Base-by-base conservation (phyloP, 2,888 invertebrate genomes). In the Malthinus seriepunctatus region DNA sequence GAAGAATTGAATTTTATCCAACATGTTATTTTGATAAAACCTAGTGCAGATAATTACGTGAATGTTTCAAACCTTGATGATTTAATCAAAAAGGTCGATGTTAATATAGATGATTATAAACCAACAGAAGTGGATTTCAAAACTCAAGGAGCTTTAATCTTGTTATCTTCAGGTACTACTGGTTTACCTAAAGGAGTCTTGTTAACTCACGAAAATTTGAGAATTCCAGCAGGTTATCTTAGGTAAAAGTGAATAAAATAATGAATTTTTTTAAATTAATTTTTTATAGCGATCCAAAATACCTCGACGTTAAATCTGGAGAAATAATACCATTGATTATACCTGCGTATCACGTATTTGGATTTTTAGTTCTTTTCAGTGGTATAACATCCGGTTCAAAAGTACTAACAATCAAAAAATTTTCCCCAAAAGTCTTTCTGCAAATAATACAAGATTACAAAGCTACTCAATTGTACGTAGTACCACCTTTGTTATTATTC, bases 161-260 rank as follows among this genome's bases (percentile, higher is more conserved):
- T 91, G 67, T 91, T 87, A 72, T 91, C 91, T 0, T 91, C 91
- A 0, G 92, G 92, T 9, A 93, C 92, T 0, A 88, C 88, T 0
- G 92, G 92, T 0, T 71, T 90, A 54, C 89, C 91, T 0, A 91
- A 91, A 75, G 90, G 90, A 15, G 91, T 91, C 0, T 85, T 87
- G 82, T 78, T 90, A 5, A 86, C 88, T 1, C 88, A 90, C 74
- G 79, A 80, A 32, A 91, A 90, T 76, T 79, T 88, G 12, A 63
- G 81, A 47, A 65, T 72, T 33, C 73, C 78, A 11, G 12, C 44
- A 14, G 23, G 12, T 14, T 42, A 42, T 49, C 8, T 34, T 49
- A 35, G 9, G 37, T 35, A n/a, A 32, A 11, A 14, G n/a, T 9
- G 9, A 4, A 2, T 15, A n/a, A 15, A 42, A 12, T 5, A 8